These are phyloP conservation scores for Perdix hodgsoniae DNA, from an alignment of 2,797 vertebrate species.

Conservation along the genomic window DNA sequence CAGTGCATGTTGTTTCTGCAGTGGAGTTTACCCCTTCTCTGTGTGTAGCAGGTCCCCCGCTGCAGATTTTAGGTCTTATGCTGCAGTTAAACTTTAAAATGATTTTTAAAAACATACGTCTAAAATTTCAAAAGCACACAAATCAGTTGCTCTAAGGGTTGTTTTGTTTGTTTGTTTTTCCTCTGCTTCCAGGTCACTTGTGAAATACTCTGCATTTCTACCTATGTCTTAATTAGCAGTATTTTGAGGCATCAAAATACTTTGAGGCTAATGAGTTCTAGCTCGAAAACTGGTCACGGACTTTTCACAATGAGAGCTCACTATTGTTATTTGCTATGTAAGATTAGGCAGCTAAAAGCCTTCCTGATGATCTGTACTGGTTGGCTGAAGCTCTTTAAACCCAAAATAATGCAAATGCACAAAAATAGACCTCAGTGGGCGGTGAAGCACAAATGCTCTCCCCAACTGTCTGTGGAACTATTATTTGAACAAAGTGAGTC, in stretches of 20 bases:
- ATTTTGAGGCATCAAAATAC: background rate
- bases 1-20: background rate
- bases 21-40: background rate
- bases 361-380: background rate
- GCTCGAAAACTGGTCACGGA: background rate
- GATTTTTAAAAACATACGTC: background rate
- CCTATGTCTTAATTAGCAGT: background rate
- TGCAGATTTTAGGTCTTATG: background rate
- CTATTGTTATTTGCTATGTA: background rate
- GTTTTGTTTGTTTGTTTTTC: background rate
- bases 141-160: background rate
- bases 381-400: background rate
- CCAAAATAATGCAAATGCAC: background rate
- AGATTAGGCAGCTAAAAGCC: background rate
- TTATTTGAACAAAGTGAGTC: background rate
- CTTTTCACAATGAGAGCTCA: background rate
- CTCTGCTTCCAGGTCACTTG: background rate
- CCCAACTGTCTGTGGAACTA: background rate
- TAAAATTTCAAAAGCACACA: background rate
- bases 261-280: background rate
- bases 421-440: background rate
- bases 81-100: background rate
- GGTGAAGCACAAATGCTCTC: background rate
- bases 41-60: background rate
- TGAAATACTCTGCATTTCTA: constrained; percentile 8